phyloP scores from a whole-genome alignment of 2,797 vertebrate genomes.

The Nannoperca australis region DNA sequence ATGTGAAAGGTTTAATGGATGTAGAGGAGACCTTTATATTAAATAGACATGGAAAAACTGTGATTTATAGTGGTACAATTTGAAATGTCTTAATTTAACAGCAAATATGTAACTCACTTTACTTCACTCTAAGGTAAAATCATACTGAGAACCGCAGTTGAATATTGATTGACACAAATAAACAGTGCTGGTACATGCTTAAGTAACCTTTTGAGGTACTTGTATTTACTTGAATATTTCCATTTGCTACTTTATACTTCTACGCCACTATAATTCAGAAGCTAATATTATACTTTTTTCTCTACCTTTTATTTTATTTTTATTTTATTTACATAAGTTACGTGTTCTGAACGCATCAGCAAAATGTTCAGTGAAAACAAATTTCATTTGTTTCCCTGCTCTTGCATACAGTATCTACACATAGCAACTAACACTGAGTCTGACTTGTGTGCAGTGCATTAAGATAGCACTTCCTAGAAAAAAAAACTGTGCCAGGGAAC shows the following conservation, averaged over 20 bases:
- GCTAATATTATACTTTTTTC: background rate
- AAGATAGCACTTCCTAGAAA: slow-evolving; percentile 28
- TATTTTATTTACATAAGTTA: no score
- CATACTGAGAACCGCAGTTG: background rate
- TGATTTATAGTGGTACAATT: background rate
- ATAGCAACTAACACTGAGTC: background rate
- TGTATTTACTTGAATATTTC: no score
- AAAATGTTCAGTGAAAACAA: background rate
- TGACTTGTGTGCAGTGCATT: slow-evolving; percentile 21
- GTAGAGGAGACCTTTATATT: background rate
- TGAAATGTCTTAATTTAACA: background rate
- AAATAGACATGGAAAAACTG: background rate
- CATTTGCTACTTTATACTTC: background rate
- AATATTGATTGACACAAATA: background rate
- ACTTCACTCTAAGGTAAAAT: background rate
- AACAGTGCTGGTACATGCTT: background rate
- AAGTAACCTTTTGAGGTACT: background rate
- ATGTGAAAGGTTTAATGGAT: slow-evolving; percentile 29
- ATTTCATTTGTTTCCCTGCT: slow-evolving; percentile 2
- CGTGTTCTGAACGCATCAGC: background rate
- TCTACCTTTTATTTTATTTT: no score
- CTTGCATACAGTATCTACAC: slow-evolving; percentile 7
- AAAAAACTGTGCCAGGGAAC: slow-evolving; percentile 21
- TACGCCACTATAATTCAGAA: background rate
- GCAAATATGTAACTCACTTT: background rate